A percentile compares a stretch with the other conserved stretches of the same genome.
These are phyloP conservation scores for Sebastes itinus DNA, from an alignment of 2,797 vertebrate genomes.

Conservation along the genomic window DNA sequence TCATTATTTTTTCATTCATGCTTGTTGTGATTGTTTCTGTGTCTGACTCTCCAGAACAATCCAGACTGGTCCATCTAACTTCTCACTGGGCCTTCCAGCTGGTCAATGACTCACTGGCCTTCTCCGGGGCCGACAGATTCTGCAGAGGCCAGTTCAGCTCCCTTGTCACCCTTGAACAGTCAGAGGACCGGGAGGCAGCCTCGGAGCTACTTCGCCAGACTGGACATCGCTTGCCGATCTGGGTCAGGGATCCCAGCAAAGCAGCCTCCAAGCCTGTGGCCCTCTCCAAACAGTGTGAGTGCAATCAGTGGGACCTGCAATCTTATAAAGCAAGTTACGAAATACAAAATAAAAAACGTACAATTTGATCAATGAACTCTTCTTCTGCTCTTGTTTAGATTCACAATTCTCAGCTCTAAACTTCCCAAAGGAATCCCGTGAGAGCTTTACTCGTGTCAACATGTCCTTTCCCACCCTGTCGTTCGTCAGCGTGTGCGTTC, in stretches of 20 bases:
- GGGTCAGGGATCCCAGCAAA: conserved; percentile 76
- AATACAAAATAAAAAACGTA: background rate
- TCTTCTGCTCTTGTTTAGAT: conserved; percentile 25
- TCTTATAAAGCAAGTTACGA: background rate
- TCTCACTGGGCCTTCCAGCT: conserved; percentile 78
- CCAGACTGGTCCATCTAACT: conserved; percentile 65
- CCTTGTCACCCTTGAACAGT: conserved; percentile 64
- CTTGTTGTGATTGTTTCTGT: background rate
- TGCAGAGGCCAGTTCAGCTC: conserved; percentile 85
- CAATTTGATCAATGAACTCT: background rate
- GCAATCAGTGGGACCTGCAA: background rate
- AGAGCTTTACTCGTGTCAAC: conserved; percentile 82
- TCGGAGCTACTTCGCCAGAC: conserved; percentile 66
- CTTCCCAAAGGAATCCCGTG: conserved; percentile 83
- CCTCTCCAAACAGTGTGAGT: conserved; percentile 76
- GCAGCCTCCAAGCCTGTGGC: conserved; percentile 32
- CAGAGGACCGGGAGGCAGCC: conserved; percentile 49
- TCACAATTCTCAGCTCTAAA: conserved; percentile 74
- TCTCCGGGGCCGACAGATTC: conserved; percentile 82
- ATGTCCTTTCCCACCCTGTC: conserved; percentile 79
- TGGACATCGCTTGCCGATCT: conserved; percentile 70
- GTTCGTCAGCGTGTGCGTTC: conserved; percentile 84
- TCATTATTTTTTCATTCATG: background rate
- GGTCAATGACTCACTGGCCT: conserved; percentile 78
- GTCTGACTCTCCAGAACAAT: conserved; percentile 53